Percentiles rank a stretch among this genome's conserved stretches.
Conservation (phyloP, 1,140 invertebrate species). For the Ruditapes philippinarum region DNA sequence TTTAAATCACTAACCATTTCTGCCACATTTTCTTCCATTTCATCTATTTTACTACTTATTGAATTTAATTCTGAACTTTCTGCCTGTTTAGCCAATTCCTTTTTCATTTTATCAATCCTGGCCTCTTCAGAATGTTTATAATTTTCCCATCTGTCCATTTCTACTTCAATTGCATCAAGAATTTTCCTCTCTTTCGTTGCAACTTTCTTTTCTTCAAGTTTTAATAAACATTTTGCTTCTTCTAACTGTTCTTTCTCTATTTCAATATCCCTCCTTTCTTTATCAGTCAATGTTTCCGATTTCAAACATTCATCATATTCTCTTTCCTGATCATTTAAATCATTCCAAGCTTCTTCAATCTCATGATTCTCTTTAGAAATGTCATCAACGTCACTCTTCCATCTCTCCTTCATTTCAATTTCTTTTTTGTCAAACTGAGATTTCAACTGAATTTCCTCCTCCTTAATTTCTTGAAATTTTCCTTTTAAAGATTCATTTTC, state of each 20-base stretch:
- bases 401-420: slow-evolving; percentile 72
- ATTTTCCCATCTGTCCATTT: slow-evolving; percentile 79
- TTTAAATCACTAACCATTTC: slow-evolving; percentile 62
- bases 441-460: slow-evolving; percentile 62
- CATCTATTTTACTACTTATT: slow-evolving; percentile 66
- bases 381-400: slow-evolving; percentile 74
- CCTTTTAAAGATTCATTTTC: slow-evolving; percentile 70
- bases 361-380: slow-evolving; percentile 74
- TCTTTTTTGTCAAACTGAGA: slow-evolving; percentile 63
- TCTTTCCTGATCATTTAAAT: slow-evolving; percentile 77
- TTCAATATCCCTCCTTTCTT: slow-evolving; percentile 71
- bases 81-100: slow-evolving; percentile 64
- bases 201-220: slow-evolving; percentile 79
- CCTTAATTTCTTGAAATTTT: slow-evolving; percentile 67
- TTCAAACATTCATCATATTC: slow-evolving; percentile 65
- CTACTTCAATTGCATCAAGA: slow-evolving; percentile 76
- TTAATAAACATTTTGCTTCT: slow-evolving; percentile 74
- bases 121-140: slow-evolving; percentile 71
- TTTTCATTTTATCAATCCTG: slow-evolving; percentile 62
- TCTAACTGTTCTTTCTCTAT: slow-evolving; percentile 73
- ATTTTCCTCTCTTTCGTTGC: slow-evolving; percentile 75
- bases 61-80: slow-evolving; percentile 59
- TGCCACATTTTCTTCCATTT: slow-evolving; percentile 57
- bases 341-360: slow-evolving; percentile 82
- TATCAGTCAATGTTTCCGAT: slow-evolving; percentile 62